Percentiles rank a stretch among this genome's conserved stretches.
Evolutionary conservation across 2,888 invertebrate genomes (phyloP).

Genomic region (Tyria jacobaeae): DNA sequence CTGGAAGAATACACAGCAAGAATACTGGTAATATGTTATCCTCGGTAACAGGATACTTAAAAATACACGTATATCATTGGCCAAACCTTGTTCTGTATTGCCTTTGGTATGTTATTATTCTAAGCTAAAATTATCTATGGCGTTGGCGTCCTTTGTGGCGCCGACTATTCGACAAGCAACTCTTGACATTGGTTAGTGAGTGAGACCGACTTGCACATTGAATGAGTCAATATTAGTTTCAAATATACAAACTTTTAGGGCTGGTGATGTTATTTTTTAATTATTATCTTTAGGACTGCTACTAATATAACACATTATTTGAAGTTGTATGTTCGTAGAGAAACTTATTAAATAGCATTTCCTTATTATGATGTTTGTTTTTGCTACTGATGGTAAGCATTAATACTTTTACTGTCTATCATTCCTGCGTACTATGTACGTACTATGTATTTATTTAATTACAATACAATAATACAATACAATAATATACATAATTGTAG

Average conservation of each 20-base stretch:
- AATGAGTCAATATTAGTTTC: conserved; percentile 49
- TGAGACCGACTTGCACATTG: conserved; percentile 39
- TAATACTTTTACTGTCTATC: too few species aligned
- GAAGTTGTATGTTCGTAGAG: neutral
- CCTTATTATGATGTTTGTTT: too few species aligned
- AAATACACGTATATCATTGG: too few species aligned
- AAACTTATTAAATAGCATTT: neutral
- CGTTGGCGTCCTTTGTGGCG: conserved; percentile 54
- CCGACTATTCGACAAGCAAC: conserved; percentile 47
- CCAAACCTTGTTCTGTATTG: neutral
- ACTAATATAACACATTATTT: neutral
- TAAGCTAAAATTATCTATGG: neutral
- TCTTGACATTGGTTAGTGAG: conserved; percentile 63
- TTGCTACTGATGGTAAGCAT: too few species aligned
- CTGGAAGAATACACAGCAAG: too few species aligned
- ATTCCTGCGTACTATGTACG: too few species aligned
- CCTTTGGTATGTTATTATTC: neutral
- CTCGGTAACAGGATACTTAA: too few species aligned
- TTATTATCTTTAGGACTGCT: neutral
- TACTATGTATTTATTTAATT: too few species aligned
- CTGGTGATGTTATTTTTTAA: conserved; percentile 3
- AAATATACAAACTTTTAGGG: conserved; percentile 26
- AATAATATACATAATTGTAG: too few species aligned
- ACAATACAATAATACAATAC: too few species aligned
- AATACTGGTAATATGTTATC: too few species aligned